These are phyloP conservation scores for Chalcosyrphus nemorum DNA, from an alignment of 2,888 invertebrate species.

Conservation along the genomic window DNA sequence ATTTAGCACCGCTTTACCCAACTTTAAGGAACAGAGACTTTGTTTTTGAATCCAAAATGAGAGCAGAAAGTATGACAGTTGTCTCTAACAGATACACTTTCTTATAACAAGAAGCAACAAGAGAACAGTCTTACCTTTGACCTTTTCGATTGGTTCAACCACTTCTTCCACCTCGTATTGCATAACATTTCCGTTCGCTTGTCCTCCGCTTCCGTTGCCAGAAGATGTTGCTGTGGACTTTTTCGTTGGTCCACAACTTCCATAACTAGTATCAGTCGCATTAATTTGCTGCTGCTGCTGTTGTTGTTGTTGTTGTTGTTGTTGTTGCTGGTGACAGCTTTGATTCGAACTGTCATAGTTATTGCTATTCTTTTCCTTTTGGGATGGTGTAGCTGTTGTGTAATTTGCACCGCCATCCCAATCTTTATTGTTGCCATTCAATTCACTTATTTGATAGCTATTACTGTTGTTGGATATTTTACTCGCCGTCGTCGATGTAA, in stretches of 20 bases:
- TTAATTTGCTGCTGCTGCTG: slow-evolving; percentile 74
- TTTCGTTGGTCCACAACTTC: slow-evolving; percentile 66
- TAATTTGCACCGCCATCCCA: slow-evolving; percentile 69
- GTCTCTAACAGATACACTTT: no score
- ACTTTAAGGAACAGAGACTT: no score
- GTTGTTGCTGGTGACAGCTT: slow-evolving; percentile 76
- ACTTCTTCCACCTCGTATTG: slow-evolving; percentile 79
- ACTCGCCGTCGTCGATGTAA: slow-evolving; percentile 20
- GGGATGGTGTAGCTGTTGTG: slow-evolving; percentile 60
- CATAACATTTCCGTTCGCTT: slow-evolving; percentile 79
- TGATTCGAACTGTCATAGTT: slow-evolving; percentile 74
- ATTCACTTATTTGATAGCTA: slow-evolving; percentile 50
- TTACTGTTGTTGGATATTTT: slow-evolving; percentile 51
- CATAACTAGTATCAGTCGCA: slow-evolving; percentile 34
- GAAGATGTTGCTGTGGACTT: slow-evolving; percentile 65
- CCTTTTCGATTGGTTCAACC: slow-evolving; percentile 79
- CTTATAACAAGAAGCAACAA: not conserved
- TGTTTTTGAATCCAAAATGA: no score
- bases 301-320: slow-evolving; percentile 75
- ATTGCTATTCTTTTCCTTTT: slow-evolving; percentile 72
- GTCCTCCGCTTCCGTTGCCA: slow-evolving; percentile 2
- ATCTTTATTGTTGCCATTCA: slow-evolving; percentile 51
- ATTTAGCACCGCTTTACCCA: no score
- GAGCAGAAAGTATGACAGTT: no score
- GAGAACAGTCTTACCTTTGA: slow-evolving; percentile 76